Conservation (phyloP, 2,888 invertebrate species). For the Tinea pellionella region DNA sequence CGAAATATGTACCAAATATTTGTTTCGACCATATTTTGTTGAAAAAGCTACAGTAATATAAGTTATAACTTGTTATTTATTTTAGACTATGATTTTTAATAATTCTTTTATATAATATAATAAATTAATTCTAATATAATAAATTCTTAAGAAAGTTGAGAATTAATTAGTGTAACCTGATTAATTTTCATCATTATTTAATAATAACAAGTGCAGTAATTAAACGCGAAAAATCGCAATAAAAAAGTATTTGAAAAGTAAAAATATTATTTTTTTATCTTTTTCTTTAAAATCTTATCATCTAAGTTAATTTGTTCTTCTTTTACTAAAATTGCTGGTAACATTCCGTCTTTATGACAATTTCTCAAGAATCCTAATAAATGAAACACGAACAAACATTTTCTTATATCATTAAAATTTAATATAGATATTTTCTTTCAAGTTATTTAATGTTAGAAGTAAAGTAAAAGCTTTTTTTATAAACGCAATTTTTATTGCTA, state of each 20-base stretch:
- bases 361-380: neutral
- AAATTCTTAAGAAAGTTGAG: no score
- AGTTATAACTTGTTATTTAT: no score
- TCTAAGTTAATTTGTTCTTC: neutral
- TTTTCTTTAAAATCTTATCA: neutral
- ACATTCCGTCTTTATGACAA: neutral
- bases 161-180: no score
- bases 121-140: no score
- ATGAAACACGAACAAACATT: neutral
- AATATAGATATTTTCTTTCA: slow-evolving; percentile 3
- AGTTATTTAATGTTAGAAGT: neutral
- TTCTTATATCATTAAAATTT: neutral
- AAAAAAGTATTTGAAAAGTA: neutral
- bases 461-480: neutral
- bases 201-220: no score
- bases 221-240: no score
- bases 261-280: neutral
- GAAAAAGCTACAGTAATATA: no score
- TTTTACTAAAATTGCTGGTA: neutral
- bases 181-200: no score
- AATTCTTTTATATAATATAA: no score
- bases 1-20: no score
- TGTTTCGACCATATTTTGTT: no score
- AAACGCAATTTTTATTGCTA: neutral
- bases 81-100: no score